Evolutionary conservation across 2,888 invertebrate genomes (phyloP).

Genomic region (Biston betularia): DNA sequence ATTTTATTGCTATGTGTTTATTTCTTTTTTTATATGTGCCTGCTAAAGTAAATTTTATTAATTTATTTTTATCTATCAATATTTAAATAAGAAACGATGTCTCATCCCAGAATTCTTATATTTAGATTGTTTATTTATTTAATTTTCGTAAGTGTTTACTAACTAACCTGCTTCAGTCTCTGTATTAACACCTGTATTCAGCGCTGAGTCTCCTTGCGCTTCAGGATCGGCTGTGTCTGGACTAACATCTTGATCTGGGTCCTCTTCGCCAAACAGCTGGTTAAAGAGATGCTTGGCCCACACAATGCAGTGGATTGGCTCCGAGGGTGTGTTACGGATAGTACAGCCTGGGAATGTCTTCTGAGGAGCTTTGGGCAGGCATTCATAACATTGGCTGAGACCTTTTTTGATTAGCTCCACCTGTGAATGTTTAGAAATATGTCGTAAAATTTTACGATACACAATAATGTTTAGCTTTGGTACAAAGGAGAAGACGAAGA

Average conservation of each 20-base stretch:
- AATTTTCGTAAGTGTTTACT: not conserved
- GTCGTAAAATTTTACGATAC: not conserved
- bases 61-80: too few species aligned
- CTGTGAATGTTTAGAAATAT: slow-evolving; percentile 52
- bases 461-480: too few species aligned
- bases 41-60: too few species aligned
- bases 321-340: slow-evolving; percentile 99
- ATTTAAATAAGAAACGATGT: too few species aligned
- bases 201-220: slow-evolving; percentile 91
- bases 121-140: too few species aligned
- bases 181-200: slow-evolving; percentile 83
- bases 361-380: slow-evolving; percentile 95
- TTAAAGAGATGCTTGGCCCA: slow-evolving; percentile 99
- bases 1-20: too few species aligned
- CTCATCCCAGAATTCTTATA: too few species aligned
- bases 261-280: slow-evolving; percentile 99
- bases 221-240: slow-evolving; percentile 99
- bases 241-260: slow-evolving; percentile 98
- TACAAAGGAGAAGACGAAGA: too few species aligned
- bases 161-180: slow-evolving; percentile 72
- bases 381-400: slow-evolving; percentile 98
- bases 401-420: slow-evolving; percentile 95
- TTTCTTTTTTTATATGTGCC: too few species aligned
- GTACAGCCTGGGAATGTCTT: slow-evolving; percentile 99
- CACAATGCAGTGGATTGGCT: slow-evolving; percentile 99